phyloP scores from a whole-genome alignment of 37 sponge, comb jelly and placozoan genomes.

The Beroe forskalii region DNA sequence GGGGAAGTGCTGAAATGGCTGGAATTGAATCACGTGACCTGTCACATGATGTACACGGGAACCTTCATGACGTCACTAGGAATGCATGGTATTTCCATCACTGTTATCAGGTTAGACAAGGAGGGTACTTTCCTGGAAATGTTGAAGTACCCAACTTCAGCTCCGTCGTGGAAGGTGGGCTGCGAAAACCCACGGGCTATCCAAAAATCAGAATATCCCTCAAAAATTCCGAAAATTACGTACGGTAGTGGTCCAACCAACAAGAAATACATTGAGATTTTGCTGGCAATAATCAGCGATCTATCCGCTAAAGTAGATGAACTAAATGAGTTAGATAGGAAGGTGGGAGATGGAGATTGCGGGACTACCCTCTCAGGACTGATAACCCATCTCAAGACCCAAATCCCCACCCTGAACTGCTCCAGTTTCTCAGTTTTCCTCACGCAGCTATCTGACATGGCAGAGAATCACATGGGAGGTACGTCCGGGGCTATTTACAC shows the following conservation, averaged over 20 bases:
- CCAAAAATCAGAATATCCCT: background rate
- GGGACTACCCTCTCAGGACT: slow-evolving; percentile 78
- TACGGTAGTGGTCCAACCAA: background rate
- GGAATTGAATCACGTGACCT: slow-evolving; percentile 66
- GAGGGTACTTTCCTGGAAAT: slow-evolving; percentile 70
- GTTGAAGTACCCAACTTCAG: slow-evolving; percentile 14
- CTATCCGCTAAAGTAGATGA: slow-evolving; percentile 68
- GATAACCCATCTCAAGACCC: slow-evolving; percentile 55
- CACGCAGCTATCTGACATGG: slow-evolving; percentile 1
- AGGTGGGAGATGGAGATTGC: slow-evolving; percentile 94
- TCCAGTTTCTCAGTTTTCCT: background rate
- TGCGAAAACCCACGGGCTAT: background rate
- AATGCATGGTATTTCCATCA: slow-evolving; percentile 93
- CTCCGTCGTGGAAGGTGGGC: background rate
- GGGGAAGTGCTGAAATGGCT: slow-evolving; percentile 81
- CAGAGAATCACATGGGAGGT: slow-evolving; percentile 67
- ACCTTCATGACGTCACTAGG: slow-evolving; percentile 92
- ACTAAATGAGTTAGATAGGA: slow-evolving; percentile 86
- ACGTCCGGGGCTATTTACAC: slow-evolving; percentile 65
- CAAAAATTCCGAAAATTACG: background rate
- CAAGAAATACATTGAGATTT: slow-evolving; percentile 68
- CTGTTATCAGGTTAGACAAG: slow-evolving; percentile 69
- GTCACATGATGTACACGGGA: slow-evolving; percentile 67
- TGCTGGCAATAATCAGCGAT: slow-evolving; percentile 67
- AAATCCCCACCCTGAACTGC: background rate